phyloP scores from a whole-genome alignment of 2,888 invertebrate genomes.

The Conistra vaccinii region DNA sequence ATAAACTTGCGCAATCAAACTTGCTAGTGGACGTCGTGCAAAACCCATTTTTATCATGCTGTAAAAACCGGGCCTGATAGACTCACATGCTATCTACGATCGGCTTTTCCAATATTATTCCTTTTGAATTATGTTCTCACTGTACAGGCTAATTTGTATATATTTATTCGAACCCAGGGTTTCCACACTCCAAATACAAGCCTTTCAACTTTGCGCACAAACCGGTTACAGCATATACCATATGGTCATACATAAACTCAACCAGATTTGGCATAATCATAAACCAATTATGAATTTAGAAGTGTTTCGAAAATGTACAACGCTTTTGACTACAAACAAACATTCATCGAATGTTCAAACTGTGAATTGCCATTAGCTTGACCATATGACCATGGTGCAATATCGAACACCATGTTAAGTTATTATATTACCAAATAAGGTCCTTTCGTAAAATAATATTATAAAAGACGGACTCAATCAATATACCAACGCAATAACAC shows the following conservation, averaged over 20 bases:
- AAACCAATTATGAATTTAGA: constrained; percentile 39
- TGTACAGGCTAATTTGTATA: not conserved
- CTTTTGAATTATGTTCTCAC: not conserved
- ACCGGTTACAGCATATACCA: constrained; percentile 27
- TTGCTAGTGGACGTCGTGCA: not conserved
- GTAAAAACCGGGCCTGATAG: not conserved
- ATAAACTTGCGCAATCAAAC: constrained; percentile 10
- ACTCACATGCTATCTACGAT: not conserved
- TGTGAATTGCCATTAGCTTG: constrained; percentile 40
- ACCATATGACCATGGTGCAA: constrained; percentile 36
- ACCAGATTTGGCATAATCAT: constrained; percentile 50
- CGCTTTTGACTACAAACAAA: constrained; percentile 25
- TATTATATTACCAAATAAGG: constrained; percentile 28
- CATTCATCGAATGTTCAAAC: constrained; percentile 14
- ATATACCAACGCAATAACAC: constrained; percentile 57
- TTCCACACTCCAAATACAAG: constrained; percentile 14
- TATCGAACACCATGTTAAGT: constrained; percentile 14
- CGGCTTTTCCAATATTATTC: constrained; percentile 9
- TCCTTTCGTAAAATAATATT: constrained; percentile 38
- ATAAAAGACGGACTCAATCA: constrained; percentile 60
- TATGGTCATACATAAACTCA: constrained; percentile 43
- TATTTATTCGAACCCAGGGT: constrained; percentile 7
- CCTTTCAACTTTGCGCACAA: constrained; percentile 36
- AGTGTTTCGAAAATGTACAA: constrained; percentile 43
- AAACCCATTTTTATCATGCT: not conserved